Base-by-base conservation (phyloP, 1,140 invertebrate species). In the Heliconius hewitsoni region DNA sequence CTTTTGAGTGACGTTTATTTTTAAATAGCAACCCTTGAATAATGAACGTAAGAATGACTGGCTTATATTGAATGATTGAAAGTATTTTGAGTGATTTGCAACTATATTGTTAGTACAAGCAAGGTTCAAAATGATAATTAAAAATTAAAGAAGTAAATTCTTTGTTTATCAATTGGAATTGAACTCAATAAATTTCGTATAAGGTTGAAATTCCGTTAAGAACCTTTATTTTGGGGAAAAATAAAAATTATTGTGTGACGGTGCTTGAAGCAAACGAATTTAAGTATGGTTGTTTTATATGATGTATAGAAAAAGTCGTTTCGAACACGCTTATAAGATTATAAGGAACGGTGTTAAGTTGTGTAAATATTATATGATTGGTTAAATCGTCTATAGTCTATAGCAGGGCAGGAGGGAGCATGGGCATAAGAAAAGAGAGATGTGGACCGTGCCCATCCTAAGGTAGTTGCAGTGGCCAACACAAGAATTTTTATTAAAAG, bases 11-110 rank as follows among this genome's bases (percentile, higher is more conserved):
- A 34, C 76, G 74, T 76, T 79, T 79, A 79, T 79, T 79, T 79
- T 79, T 79, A 79, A 79, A 74, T 75, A 79, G 78, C 78, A 71
- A 79, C 78, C 78, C 78, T 79, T 76, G 74, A 37, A 79, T 75
- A 79, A 71, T 74, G 78, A 79, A 79, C 74, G 71, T 70, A 79
- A 74, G 75, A 74, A 79, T 79, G 78, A 79, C 78, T 79, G 78
- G 78, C 78, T 75, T 74, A 79, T 79, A 79, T 79, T 70, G 78
- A 76, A 70, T 79, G 75, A 79, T 79, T 71, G 27, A 76, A 39
- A 3, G 19, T 23, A 46, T 71, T 23, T 75, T 46, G 75, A 75
- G 1, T 27, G 11, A 39, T 71, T 79, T 52, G 16, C 60, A 57
- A 34, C 55, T 79, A 71, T 71, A 30, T 34, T 57, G 30, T 18